Base-by-base conservation (phyloP, 2,888 invertebrate species). In the Leuctra nigra region DNA sequence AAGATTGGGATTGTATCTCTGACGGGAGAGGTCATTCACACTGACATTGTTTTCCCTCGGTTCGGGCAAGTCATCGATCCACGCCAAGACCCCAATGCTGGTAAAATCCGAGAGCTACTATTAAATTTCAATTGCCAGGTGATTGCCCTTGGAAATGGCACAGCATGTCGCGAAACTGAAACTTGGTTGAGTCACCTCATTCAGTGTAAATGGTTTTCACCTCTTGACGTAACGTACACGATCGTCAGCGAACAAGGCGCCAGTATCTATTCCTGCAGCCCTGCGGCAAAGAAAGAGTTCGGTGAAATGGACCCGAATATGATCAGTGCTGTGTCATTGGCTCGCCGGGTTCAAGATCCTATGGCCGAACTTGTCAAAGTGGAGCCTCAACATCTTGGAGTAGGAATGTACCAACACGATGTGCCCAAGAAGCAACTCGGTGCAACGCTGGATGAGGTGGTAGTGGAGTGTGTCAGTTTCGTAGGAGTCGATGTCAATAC, bases 341-440 rank as follows among this genome's bases (percentile, higher is more conserved):
- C 94, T 0, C 79, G 95, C 66, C 78, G 95, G 66, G 77, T 95
- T 1, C 85, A 93, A 68, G 94, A 96, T 73, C 96, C 96, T 0
- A 73, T 96, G 58, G 86, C 88, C 39, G 96, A 96, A 71, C 78
- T 91, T 59, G 91, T 96, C 0, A 96, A 96, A 76, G 86, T 96
- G 11, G 94, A 95, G 60, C 94, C 95, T 0, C 86, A 89, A 66
- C 90, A 93, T 73, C 77, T 96, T 60, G 95, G 95, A 0, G 87
- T 96, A 3, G 96, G 96, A n/a, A 87, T 94, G 84, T 96, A 96
- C 69, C 89, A 96, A 72, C 93, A 94, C 67, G 95, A 96, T 68
- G 77, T 95, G 22, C 83, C 88, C 7, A 84, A 88, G 62, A 88
- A 86, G 65, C 80, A 82, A 68, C 71, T 96, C 1, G 81, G 80